A percentile compares a stretch with the other conserved stretches of the same genome.
Evolutionary conservation across 1,140 invertebrate genomes (phyloP).

Genomic region (Popillia japonica): DNA sequence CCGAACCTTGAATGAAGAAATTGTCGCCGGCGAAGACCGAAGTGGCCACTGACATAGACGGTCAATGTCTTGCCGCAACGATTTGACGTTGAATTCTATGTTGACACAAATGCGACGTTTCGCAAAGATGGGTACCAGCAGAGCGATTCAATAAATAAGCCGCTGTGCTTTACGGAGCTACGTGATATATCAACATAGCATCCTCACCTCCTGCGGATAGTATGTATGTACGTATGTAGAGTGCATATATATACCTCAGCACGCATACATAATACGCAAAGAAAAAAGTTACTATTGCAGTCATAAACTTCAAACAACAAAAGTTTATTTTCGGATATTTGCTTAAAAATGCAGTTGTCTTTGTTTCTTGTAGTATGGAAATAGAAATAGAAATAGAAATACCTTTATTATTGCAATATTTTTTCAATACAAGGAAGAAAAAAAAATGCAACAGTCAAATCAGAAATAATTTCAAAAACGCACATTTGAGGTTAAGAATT

Average conservation of each 20-base stretch:
- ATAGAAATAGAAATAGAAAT: too few relatives aligned
- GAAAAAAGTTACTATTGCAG: not conserved
- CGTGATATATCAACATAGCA: not conserved
- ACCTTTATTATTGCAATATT: too few relatives aligned
- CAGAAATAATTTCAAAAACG: too few relatives aligned
- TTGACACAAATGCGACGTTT: constrained; percentile 27
- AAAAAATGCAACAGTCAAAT: too few relatives aligned
- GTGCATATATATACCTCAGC: not conserved
- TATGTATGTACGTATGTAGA: too few relatives aligned
- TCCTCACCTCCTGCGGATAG: not conserved
- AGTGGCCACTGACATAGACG: not conserved
- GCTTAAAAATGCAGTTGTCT: too few relatives aligned
- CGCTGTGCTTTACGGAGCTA: not conserved
- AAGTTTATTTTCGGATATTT: too few relatives aligned
- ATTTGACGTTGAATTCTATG: constrained; percentile 21
- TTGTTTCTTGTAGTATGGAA: too few relatives aligned
- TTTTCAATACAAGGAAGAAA: too few relatives aligned
- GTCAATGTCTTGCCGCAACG: constrained; percentile 10
- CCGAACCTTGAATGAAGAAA: not conserved
- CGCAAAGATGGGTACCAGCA: constrained; percentile 22
- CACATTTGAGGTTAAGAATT: too few relatives aligned
- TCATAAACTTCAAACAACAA: too few relatives aligned
- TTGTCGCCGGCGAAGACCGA: not conserved
- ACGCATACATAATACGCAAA: not conserved
- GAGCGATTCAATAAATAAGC: constrained; percentile 34